Evolutionary conservation across 1,140 invertebrate species (phyloP).

Genomic region (Doryteuthis pealeii): DNA sequence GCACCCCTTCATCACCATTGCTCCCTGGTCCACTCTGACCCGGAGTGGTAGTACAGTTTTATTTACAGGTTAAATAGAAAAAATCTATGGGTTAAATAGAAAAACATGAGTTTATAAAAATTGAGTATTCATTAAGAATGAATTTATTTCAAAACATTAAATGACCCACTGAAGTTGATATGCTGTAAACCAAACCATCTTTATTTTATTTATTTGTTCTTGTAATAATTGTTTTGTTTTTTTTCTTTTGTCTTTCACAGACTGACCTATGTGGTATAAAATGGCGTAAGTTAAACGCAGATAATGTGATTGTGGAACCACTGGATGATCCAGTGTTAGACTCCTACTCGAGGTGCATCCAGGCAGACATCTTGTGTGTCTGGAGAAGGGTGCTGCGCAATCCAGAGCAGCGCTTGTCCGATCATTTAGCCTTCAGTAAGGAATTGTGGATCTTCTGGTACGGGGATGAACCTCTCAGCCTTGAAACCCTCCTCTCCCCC

Average conservation of each 20-base stretch:
- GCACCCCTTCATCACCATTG: too few relatives aligned
- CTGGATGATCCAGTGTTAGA: constrained; percentile 90
- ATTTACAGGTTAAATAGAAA: too few relatives aligned
- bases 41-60: too few relatives aligned
- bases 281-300: constrained; percentile 91
- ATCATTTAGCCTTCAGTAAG: constrained; percentile 65
- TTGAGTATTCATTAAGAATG: too few relatives aligned
- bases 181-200: too few relatives aligned
- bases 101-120: too few relatives aligned
- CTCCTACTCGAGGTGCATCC: constrained; percentile 90
- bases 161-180: too few relatives aligned
- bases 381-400: constrained; percentile 76
- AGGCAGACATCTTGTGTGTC: constrained; percentile 91
- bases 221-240: too few relatives aligned
- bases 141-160: too few relatives aligned
- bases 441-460: constrained; percentile 99
- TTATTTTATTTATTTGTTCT: too few relatives aligned
- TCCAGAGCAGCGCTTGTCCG: constrained; percentile 33
- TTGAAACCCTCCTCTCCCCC: constrained; percentile 59
- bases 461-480: constrained; percentile 86
- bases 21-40: too few relatives aligned
- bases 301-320: constrained; percentile 60
- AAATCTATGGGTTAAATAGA: too few relatives aligned
- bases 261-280: constrained; percentile 98
- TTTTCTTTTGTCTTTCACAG: constrained; percentile 64